Conservation (phyloP, 1,140 invertebrate genomes). For the Hyles euphorbiae region DNA sequence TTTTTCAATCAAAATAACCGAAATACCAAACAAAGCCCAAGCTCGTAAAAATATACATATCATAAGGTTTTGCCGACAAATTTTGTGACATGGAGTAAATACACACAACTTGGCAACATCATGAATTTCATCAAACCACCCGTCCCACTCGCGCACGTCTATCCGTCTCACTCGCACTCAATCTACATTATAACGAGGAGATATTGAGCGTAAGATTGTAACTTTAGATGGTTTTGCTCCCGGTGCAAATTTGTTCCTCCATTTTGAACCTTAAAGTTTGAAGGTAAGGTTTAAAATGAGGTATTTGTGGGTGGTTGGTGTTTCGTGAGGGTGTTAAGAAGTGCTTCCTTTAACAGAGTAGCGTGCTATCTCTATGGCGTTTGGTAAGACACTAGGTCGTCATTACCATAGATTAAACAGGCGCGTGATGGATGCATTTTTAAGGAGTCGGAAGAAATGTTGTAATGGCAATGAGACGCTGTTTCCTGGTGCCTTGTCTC, state of each 20-base stretch:
- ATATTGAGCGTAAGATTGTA: constrained; percentile 45
- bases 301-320: not conserved
- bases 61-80: constrained; percentile 5
- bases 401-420: constrained; percentile 5
- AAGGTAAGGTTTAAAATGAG: not conserved
- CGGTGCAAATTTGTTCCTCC: not conserved
- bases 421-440: no score
- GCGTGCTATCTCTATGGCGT: constrained; percentile 2
- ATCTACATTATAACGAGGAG: constrained; percentile 45
- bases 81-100: constrained; percentile 18
- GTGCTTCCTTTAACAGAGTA: constrained; percentile 3
- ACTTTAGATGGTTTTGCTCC: not conserved
- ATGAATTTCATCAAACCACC: constrained; percentile 38
- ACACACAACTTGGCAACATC: constrained; percentile 23
- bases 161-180: constrained; percentile 28
- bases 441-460: no score
- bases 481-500: no score
- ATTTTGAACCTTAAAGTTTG: not conserved
- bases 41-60: not conserved
- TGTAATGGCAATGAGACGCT: no score
- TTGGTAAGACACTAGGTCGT: constrained; percentile 1
- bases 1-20: no score
- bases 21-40: not conserved
- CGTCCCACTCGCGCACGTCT: constrained; percentile 17
- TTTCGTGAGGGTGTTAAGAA: not conserved